Evolutionary conservation across 2,888 invertebrate species (phyloP).

Genomic region (Lumbricus terrestris): DNA sequence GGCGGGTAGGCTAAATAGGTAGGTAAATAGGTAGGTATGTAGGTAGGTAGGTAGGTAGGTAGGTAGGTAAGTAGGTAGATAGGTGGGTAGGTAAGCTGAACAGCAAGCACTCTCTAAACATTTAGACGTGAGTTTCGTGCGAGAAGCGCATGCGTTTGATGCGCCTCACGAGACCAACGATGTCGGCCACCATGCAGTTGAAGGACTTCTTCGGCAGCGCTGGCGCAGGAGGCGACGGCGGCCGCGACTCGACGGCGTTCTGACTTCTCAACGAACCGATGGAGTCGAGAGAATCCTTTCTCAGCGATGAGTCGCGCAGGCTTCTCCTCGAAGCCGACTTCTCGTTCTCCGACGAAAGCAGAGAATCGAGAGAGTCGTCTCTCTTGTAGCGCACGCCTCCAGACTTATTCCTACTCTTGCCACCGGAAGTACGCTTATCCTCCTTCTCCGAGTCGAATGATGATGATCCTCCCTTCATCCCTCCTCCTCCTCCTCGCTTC

Average conservation of each 20-base stretch:
- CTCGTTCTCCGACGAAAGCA: background rate
- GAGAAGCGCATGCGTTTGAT: slow-evolving; percentile 4
- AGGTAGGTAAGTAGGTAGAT: background rate
- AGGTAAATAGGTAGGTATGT: too few species aligned
- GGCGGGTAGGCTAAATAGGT: too few species aligned
- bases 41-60: background rate
- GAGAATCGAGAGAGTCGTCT: background rate
- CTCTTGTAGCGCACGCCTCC: background rate
- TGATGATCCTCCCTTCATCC: background rate
- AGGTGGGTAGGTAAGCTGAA: too few species aligned
- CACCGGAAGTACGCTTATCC: background rate
- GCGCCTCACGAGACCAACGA: background rate
- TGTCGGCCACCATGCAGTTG: slow-evolving; percentile 9
- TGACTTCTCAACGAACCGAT: background rate
- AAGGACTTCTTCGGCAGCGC: background rate
- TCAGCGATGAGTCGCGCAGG: background rate
- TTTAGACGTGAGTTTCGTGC: background rate
- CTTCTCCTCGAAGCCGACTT: background rate
- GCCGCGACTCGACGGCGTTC: background rate
- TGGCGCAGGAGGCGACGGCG: background rate
- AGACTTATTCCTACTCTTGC: background rate
- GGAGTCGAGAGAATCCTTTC: slow-evolving; percentile 5
- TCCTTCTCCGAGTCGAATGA: background rate
- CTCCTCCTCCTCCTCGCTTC: background rate
- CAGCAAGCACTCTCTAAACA: background rate